Conservation (phyloP, 2,797 vertebrate genomes). For the Protonibea diacanthus region DNA sequence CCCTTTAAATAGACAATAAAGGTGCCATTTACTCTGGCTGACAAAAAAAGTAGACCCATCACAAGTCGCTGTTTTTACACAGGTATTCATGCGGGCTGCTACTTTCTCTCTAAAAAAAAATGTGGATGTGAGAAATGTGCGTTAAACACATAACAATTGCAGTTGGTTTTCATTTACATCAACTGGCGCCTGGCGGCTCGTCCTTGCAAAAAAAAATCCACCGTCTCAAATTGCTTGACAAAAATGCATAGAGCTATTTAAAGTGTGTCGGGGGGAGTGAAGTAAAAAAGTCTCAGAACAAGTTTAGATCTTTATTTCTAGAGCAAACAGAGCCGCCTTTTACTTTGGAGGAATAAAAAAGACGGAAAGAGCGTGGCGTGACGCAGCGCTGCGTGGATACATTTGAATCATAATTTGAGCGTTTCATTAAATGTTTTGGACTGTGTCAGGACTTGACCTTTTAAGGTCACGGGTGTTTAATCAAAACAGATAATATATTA, state of each 20-base stretch:
- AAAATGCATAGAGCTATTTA: slow-evolving; percentile 50
- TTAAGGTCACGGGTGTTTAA: slow-evolving; percentile 9
- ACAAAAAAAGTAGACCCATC: not conserved
- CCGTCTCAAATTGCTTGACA: slow-evolving; percentile 57
- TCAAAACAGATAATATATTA: not conserved
- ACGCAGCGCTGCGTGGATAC: not conserved
- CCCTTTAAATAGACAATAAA: not conserved
- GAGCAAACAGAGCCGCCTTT: slow-evolving; percentile 32
- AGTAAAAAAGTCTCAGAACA: not conserved
- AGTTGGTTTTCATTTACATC: slow-evolving; percentile 57
- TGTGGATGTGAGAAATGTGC: slow-evolving; percentile 7
- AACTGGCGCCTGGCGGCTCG: slow-evolving; percentile 58
- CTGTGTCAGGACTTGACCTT: slow-evolving; percentile 33
- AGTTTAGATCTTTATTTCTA: slow-evolving; percentile 8
- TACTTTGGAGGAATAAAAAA: slow-evolving; percentile 14
- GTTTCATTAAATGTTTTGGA: slow-evolving; percentile 30
- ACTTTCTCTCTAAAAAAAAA: not conserved
- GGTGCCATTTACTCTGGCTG: not conserved
- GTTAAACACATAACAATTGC: slow-evolving; percentile 45
- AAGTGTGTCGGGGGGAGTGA: not conserved
- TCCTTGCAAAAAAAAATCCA: slow-evolving; percentile 18
- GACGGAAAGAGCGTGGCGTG: not conserved
- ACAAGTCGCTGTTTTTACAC: not conserved
- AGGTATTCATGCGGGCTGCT: not conserved
- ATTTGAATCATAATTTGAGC: slow-evolving; percentile 2